Base-by-base conservation (phyloP, 2,888 invertebrate genomes). In the Petrophora chlorosata region DNA sequence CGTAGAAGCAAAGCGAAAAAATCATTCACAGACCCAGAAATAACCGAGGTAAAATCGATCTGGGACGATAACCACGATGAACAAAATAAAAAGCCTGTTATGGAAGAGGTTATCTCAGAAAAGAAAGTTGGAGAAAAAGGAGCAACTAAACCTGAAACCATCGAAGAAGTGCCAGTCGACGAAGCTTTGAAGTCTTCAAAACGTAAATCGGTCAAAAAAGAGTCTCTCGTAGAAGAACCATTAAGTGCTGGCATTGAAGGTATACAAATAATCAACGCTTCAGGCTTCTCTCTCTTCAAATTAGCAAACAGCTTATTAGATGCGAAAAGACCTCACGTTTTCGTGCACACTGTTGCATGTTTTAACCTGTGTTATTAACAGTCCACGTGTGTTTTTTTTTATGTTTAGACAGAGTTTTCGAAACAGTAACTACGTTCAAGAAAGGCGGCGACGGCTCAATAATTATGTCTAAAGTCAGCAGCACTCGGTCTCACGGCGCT, bases 401-500 rank as follows among this genome's bases (percentile, higher is more conserved):
- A 81, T 85, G 87, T 90, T 82, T 91, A 91, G 91, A 90, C 76
- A 86, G 87, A 82, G 89, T 89, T 76, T 87, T 91, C 76, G 85
- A 90, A 90, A 90, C 90, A 59, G 83, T 91, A 65, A 90, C 90
- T 53, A 91, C 91, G 48, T 90, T 91, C 89, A 91, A 90, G 85
- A 82, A 82, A 66, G 82, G 79, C 60, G 83, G 76, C 56, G 81
- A 85, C 67, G 90, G 91, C 57, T 80, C 86, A 59, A 90, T 90
- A 64, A 69, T 88, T 61, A 76, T 89, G 67, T 91, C 91, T 76
- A 90, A 91, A 82, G 92, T 92, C 71, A 93, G 92, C 85, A 93
- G 93, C 61, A 91, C 91, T 62, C 90, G 88, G 61, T 92, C 92
- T 56, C 92, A 93, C 67, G 92, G 92, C 78, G 92, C 92, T 56